Evolutionary conservation across 37 sponge, comb jelly and placozoan species (phyloP).

Genomic region (Haliclona indistincta): DNA sequence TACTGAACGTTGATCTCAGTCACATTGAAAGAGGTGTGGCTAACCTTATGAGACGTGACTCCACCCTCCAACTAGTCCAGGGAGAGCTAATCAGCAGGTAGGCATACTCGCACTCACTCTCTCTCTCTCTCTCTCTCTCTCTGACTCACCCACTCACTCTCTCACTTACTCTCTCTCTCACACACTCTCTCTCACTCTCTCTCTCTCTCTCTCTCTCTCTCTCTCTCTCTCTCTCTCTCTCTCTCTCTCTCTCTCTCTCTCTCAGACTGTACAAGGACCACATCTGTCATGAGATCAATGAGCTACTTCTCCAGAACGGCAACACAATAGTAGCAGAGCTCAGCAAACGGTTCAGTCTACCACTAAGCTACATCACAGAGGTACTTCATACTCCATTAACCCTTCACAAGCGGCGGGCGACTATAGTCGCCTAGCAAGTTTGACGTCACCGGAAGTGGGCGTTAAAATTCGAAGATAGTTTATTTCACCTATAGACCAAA

Average conservation of each 20-base stretch:
- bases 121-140: neutral
- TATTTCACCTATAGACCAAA: no score
- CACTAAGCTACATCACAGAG: conserved; percentile 62
- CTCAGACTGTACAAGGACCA: conserved; percentile 70
- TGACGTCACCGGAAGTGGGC: no score
- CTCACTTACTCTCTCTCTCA: neutral
- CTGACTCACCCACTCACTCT: neutral
- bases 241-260: neutral
- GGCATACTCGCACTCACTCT: neutral
- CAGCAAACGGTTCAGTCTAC: conserved; percentile 78
- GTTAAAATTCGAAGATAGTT: no score
- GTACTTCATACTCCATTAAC: conserved; percentile 28
- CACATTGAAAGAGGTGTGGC: conserved; percentile 79
- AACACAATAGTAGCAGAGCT: conserved; percentile 75
- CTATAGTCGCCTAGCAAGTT: no score
- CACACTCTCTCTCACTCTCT: neutral
- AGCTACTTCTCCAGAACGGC: conserved; percentile 86
- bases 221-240: neutral
- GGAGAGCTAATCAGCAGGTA: conserved; percentile 90
- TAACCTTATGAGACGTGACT: conserved; percentile 76
- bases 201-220: conserved; percentile 1
- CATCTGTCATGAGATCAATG: conserved; percentile 93
- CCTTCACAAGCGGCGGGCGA: no score
- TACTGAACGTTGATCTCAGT: conserved; percentile 84
- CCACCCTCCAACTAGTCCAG: conserved; percentile 65